Conservation (phyloP, 2,888 invertebrate genomes). For the Drosophila longiperda region DNA sequence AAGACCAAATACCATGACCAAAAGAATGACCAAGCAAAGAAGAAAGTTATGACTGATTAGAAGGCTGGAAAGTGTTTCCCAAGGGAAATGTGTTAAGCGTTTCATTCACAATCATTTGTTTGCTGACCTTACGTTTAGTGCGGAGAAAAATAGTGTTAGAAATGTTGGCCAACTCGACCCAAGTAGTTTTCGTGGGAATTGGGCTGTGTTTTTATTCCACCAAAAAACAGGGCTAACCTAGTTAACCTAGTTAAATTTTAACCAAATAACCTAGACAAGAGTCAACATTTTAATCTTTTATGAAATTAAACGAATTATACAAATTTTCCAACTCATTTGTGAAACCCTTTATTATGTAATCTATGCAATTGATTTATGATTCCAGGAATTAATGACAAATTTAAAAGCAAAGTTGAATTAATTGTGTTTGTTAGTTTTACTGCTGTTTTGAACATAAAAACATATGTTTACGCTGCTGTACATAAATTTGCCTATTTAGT, state of each 20-base stretch:
- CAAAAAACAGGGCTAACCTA: background rate
- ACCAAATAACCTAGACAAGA: background rate
- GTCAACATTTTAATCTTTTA: background rate
- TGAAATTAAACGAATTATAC: background rate
- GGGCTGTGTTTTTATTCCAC: background rate
- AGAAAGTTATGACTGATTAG: background rate
- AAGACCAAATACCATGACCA: background rate
- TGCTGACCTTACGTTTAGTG: background rate
- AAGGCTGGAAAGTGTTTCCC: background rate
- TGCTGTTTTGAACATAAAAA: constrained; percentile 18
- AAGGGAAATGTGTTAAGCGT: background rate
- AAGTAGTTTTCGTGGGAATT: background rate
- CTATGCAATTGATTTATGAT: constrained; percentile 40
- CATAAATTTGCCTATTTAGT: constrained; percentile 66
- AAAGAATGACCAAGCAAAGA: background rate
- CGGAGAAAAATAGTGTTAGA: background rate
- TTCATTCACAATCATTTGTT: background rate
- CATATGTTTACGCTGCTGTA: constrained; percentile 38
- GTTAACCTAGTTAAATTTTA: background rate
- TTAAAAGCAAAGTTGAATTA: constrained; percentile 19
- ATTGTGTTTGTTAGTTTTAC: background rate
- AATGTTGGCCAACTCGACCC: background rate
- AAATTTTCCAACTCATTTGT: background rate
- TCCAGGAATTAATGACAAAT: constrained; percentile 38
- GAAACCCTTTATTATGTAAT: constrained; percentile 12